Base-by-base conservation (phyloP, 2,113 vertebrate genomes). In the Glaucidium brasilianum region DNA sequence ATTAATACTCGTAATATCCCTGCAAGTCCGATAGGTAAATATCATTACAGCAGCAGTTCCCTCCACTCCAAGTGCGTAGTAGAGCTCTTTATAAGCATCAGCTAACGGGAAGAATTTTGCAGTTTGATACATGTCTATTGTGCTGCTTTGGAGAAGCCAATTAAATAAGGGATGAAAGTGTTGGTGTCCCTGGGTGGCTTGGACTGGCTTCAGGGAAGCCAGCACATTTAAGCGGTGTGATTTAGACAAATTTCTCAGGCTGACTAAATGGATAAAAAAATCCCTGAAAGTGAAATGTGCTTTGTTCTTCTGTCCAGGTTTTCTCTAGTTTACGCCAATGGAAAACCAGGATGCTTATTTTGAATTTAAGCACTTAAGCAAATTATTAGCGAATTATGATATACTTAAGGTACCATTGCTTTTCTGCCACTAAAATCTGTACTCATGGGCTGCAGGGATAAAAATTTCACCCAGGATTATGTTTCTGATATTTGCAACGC, bases 381-480 rank as follows among this genome's bases (percentile, higher is more conserved):
- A 85, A 88, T 87, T 79, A 50, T 12, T 68, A 83, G 81, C 62
- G 92, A 92, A 96, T 94, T 76, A 63, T 49, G 59, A 83, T 85
- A 68, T 95, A 35, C 87, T 91, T 85, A 75, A 25, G 71, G 82
- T 29, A 76, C 41, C 1, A 3, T 94, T 64, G 64, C 53, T 94
- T 95, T 96, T 85, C 85, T 85, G 72, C 85, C 62, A 62, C 84
- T 88, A 41, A 95, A 91, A 82, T 91, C 82, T 94, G 55, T 55
- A 68, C 20, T 96, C n/a, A 7, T 22, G 35, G 76, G 87, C 74
- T 95, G 77, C 59, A 71, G 85, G 80, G 81, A 88, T 75, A 92
- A 90, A 97, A 93, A 94, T 87, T 96, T 94, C 72, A 92, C 76
- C 45, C 55, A 69, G 85, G 55, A 94, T 97, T 96, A 94, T 60